These are phyloP conservation scores for Cybosia mesomella DNA, from an alignment of 2,888 invertebrate species.

Conservation along the genomic window DNA sequence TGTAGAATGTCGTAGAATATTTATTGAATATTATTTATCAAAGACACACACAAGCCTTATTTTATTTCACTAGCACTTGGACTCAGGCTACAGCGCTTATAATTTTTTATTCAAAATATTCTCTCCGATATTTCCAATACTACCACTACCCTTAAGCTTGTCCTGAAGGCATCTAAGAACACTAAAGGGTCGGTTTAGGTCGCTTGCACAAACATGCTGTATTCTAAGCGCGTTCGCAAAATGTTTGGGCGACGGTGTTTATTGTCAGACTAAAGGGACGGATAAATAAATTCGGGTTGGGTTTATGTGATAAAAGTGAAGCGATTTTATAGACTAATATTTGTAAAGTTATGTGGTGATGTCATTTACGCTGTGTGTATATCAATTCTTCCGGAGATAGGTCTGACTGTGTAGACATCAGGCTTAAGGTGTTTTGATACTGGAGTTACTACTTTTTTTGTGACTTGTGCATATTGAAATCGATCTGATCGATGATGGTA, in stretches of 20 bases:
- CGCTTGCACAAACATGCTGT: conserved; percentile 56
- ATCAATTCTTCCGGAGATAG: no score
- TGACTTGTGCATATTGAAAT: no score
- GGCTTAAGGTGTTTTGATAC: no score
- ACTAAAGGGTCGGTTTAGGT: conserved; percentile 40
- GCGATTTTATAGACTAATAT: conserved; percentile 7
- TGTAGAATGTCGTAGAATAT: no score
- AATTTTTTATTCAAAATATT: conserved; percentile 15
- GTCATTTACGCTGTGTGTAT: no score
- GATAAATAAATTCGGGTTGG: conserved; percentile 65
- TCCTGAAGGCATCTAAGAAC: conserved; percentile 25
- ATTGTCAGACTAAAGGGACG: conserved; percentile 72
- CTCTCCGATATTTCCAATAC: conserved; percentile 14
- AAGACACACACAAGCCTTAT: neutral
- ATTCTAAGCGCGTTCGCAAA: conserved; percentile 72
- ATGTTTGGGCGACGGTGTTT: conserved; percentile 74
- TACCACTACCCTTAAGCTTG: neutral
- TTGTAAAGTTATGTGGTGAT: no score
- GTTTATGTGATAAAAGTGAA: conserved; percentile 45
- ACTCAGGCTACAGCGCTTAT: conserved; percentile 1
- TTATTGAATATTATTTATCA: no score
- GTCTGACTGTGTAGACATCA: no score
- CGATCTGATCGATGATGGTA: no score
- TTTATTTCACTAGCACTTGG: neutral
- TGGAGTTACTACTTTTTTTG: no score